phyloP scores from a whole-genome alignment of 2,113 vertebrate genomes.

The Petroica traversi region DNA sequence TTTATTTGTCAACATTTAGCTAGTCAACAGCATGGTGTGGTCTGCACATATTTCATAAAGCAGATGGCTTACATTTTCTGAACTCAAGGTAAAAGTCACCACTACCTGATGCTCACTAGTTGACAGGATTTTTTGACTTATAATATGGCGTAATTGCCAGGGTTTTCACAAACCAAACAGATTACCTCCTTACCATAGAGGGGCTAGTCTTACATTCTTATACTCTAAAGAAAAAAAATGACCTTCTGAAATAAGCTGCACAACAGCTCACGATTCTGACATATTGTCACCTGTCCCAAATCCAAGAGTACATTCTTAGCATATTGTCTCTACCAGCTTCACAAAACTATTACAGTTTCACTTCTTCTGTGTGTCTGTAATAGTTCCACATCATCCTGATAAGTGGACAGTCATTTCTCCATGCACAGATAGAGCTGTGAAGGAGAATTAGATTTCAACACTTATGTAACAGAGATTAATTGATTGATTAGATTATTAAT shows the following conservation, averaged over 20 bases:
- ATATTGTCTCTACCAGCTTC: slow-evolving; percentile 5
- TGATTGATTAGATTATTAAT: slow-evolving; percentile 85
- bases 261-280: not conserved
- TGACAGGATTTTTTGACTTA: not conserved
- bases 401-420: slow-evolving; percentile 68
- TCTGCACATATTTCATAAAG: slow-evolving; percentile 37
- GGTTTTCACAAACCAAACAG: not conserved
- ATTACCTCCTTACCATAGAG: not conserved
- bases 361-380: slow-evolving; percentile 67
- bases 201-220: not conserved
- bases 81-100: slow-evolving; percentile 41
- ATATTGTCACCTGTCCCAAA: slow-evolving; percentile 8
- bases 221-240: not conserved
- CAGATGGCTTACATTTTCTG: slow-evolving; percentile 46
- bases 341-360: slow-evolving; percentile 63
- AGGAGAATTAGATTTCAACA: slow-evolving; percentile 75
- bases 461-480: slow-evolving; percentile 77
- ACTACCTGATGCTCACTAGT: not conserved
- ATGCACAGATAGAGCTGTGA: slow-evolving; percentile 70
- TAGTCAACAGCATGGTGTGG: slow-evolving; percentile 26
- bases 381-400: slow-evolving; percentile 57
- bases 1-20: slow-evolving; percentile 56
- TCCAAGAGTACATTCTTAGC: slow-evolving; percentile 18
- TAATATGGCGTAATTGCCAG: not conserved
- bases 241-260: not conserved